Conservation (phyloP, 2,113 vertebrate species). For the Hemichromis elongatus region DNA sequence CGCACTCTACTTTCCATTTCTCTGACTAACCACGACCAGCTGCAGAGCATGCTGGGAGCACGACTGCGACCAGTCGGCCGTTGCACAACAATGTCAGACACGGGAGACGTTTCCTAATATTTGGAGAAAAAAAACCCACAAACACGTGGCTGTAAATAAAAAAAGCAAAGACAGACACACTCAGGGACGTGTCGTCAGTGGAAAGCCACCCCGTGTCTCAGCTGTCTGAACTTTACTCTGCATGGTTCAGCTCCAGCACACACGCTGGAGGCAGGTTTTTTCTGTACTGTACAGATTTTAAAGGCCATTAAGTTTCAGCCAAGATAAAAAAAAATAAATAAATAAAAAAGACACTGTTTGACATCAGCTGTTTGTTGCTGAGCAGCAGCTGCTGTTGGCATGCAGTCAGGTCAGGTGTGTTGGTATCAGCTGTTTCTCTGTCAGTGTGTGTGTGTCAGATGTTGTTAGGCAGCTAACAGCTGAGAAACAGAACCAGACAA, state of each 20-base stretch:
- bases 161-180: neutral
- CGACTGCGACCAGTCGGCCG: neutral
- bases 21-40: neutral
- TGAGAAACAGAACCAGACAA: neutral
- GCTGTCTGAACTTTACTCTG: neutral
- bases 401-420: neutral
- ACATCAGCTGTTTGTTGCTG: neutral
- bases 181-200: neutral
- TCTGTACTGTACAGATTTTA: neutral
- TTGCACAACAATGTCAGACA: neutral
- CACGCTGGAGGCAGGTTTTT: neutral
- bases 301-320: neutral
- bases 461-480: neutral
- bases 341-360: neutral
- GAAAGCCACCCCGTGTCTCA: neutral
- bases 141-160: neutral
- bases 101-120: neutral
- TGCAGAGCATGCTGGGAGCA: neutral
- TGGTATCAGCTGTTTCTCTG: neutral
- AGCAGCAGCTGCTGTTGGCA: neutral
- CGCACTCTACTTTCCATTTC: neutral
- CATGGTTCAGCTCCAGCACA: neutral
- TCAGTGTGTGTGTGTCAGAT: neutral
- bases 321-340: neutral
- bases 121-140: neutral